Base-by-base conservation (phyloP, 1,140 invertebrate species). In the Cotesia glomerata region DNA sequence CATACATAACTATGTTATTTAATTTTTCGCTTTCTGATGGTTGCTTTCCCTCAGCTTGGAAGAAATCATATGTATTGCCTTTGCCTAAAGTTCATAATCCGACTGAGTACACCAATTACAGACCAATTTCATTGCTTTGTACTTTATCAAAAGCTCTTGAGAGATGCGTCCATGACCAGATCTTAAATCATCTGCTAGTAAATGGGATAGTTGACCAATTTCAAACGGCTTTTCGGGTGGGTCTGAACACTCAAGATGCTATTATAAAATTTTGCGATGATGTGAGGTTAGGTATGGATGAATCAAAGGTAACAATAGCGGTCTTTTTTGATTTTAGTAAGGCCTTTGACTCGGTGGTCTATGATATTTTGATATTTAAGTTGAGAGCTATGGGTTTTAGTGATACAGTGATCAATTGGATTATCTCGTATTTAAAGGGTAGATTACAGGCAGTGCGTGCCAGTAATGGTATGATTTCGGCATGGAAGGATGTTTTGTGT, bases 271-370 rank as follows among this genome's bases (percentile, higher is more conserved):
- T 51, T 11, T 11, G 0, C 8, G 45, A 51, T n/a, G 45, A 51
- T 51, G 45, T 51, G 1, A 8, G 45, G 8, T 51, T 51, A 51
- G 36, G 5, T 4, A 61, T 67, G 0, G 64, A 67, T 34, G 59
- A 8, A 11, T 64, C 52, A 0, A 4, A 11, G 4, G 14, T 67
- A 4, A 67, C 71, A 4, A 66, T 66, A 4, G 54, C 8, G 5
- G 32, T 70, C 1, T 70, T 70, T 3, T 69, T 69, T 39, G 54
- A 69, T 18, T 72, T 72, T 36, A 56, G 0, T 7, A 72, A 72
- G 34, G 71, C 71, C 3, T 72, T 72, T 26, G 64, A 72, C 26
- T 59, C 26, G 5, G 64, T 72, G 3, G 11, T 35, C 35, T 64
- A 67, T 54, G 4, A 11, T 2, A 1, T 56, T 1, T 16, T 72